Evolutionary conservation across 2,113 vertebrate species (phyloP).

Genomic region (Aphyosemion australe): DNA sequence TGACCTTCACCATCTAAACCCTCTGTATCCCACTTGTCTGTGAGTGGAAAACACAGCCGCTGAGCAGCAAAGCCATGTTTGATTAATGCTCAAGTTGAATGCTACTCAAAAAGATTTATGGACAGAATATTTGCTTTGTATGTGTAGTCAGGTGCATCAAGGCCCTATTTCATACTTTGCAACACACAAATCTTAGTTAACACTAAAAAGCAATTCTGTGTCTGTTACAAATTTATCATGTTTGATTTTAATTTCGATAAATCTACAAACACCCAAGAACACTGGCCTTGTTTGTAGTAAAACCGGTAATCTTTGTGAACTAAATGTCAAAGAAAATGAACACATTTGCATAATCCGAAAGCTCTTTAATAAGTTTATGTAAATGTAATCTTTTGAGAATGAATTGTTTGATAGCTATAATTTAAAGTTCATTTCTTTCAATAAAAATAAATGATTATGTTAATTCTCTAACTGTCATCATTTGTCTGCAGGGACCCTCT

Average conservation of each 20-base stretch:
- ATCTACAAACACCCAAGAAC: neutral
- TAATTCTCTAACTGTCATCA: constrained; percentile 10
- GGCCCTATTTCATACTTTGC: neutral
- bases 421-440: constrained; percentile 21
- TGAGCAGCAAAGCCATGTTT: neutral
- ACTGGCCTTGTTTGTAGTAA: neutral
- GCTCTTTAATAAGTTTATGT: constrained; percentile 9
- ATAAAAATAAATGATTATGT: constrained; percentile 16
- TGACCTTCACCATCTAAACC: constrained; percentile 18
- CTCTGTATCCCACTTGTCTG: neutral
- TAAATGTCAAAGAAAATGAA: constrained; percentile 30
- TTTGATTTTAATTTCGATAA: no score
- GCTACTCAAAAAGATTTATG: neutral
- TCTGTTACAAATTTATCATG: neutral
- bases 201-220: neutral
- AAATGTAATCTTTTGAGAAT: constrained; percentile 35
- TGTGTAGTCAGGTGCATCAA: rapidly evolving
- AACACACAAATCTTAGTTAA: no score
- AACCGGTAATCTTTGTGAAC: neutral
- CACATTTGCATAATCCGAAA: constrained; percentile 23
- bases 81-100: neutral
- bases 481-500: constrained; percentile 72
- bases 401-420: constrained; percentile 9
- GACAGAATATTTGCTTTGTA: neutral
- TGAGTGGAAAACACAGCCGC: neutral